Evolutionary conservation across 2,888 invertebrate genomes (phyloP).

Genomic region (Drosophila atripex): DNA sequence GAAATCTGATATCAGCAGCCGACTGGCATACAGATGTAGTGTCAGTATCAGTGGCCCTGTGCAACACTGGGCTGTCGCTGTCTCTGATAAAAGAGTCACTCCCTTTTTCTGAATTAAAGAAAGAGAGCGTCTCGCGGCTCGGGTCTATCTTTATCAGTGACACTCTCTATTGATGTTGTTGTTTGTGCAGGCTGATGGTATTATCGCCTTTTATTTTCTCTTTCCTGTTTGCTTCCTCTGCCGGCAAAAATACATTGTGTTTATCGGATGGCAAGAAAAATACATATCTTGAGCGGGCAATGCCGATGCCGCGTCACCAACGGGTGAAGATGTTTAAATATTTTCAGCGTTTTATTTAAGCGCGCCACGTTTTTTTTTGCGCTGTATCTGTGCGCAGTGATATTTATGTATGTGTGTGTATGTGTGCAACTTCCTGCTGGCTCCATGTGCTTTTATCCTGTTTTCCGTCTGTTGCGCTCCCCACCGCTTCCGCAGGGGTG

Average conservation of each 20-base stretch:
- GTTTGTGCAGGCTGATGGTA: constrained; percentile 36
- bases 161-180: constrained; percentile 43
- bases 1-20: constrained; percentile 27
- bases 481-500: constrained; percentile 26
- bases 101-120: constrained; percentile 23
- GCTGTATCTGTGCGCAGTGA: constrained; percentile 12
- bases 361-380: constrained; percentile 67
- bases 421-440: constrained; percentile 66
- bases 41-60: neutral
- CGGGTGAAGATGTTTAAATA: constrained; percentile 31
- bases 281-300: constrained; percentile 57
- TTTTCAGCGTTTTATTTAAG: constrained; percentile 52
- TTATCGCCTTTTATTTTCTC: constrained; percentile 49
- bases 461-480: constrained; percentile 50
- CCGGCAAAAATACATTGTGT: constrained; percentile 48
- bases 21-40: constrained; percentile 1
- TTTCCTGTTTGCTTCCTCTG: constrained; percentile 51
- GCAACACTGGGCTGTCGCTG: constrained; percentile 7
- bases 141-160: constrained; percentile 59
- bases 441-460: constrained; percentile 60
- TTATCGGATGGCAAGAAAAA: constrained; percentile 53
- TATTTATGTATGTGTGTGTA: neutral
- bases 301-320: constrained; percentile 71
- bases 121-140: neutral
- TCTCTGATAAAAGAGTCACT: constrained; percentile 29